Conservation (phyloP, 2,113 vertebrate genomes). For the Pholis gunnellus region DNA sequence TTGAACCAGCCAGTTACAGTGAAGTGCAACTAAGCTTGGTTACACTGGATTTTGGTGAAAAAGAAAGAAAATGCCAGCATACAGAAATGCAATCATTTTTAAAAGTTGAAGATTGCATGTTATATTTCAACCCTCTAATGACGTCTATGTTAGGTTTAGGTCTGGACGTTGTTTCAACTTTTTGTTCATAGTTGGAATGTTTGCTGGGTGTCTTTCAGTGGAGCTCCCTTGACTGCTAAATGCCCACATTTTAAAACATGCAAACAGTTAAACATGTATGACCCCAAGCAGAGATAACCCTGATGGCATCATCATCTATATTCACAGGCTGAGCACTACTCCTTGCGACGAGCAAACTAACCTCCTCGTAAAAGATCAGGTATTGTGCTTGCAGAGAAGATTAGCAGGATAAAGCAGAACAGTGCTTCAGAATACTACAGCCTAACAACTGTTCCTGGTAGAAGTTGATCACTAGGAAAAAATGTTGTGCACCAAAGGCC, state of each 20-base stretch:
- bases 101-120: too few relatives aligned
- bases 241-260: not conserved
- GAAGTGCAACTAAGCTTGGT: too few relatives aligned
- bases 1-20: not conserved
- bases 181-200: not conserved
- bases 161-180: not conserved
- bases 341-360: not conserved
- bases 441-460: conserved; percentile 14
- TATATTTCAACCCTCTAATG: not conserved
- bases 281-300: not conserved
- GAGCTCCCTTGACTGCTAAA: not conserved
- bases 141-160: not conserved
- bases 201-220: too few relatives aligned
- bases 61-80: too few relatives aligned
- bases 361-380: not conserved
- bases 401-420: not conserved
- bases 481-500: conserved; percentile 9
- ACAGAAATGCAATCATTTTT: not conserved
- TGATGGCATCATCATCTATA: not conserved
- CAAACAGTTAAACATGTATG: not conserved
- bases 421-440: not conserved
- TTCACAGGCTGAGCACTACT: not conserved
- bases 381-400: not conserved
- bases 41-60: too few relatives aligned
- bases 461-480: conserved; percentile 3